Evolutionary conservation across 1,140 invertebrate genomes (phyloP).

Genomic region (Leptestheria dahalacensis): DNA sequence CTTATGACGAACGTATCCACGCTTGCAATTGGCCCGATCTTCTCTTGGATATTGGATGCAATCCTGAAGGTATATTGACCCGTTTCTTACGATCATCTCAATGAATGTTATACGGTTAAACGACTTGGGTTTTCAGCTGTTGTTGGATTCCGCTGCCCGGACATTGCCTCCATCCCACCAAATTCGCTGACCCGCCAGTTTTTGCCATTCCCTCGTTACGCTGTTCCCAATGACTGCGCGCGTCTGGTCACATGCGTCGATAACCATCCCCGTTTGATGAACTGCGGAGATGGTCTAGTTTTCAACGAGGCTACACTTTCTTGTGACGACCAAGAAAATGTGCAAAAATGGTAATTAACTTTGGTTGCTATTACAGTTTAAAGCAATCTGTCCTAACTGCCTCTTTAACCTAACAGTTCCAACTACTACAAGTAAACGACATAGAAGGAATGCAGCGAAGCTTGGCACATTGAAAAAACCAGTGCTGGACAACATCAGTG

Average conservation of each 20-base stretch:
- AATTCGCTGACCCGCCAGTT: constrained; percentile 62
- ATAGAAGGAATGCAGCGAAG: neutral
- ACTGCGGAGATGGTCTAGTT: constrained; percentile 69
- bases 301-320: constrained; percentile 65
- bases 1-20: constrained; percentile 73
- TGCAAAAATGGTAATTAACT: constrained; percentile 40
- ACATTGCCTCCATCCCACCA: constrained; percentile 60
- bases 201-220: constrained; percentile 70
- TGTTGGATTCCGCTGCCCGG: constrained; percentile 43
- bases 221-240: constrained; percentile 23
- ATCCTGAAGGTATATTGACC: constrained; percentile 52
- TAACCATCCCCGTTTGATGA: constrained; percentile 63
- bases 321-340: constrained; percentile 63
- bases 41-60: constrained; percentile 53
- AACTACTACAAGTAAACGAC: constrained; percentile 16
- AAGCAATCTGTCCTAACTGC: too few relatives aligned
- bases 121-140: constrained; percentile 29
- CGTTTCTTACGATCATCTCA: neutral
- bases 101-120: too few relatives aligned
- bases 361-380: neutral
- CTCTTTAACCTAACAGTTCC: constrained; percentile 7
- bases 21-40: constrained; percentile 88
- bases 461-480: neutral
- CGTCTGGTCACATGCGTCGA: constrained; percentile 76
- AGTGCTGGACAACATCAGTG: neutral